phyloP scores from a whole-genome alignment of 2,113 vertebrate species.

The Corynorhinus townsendii region DNA sequence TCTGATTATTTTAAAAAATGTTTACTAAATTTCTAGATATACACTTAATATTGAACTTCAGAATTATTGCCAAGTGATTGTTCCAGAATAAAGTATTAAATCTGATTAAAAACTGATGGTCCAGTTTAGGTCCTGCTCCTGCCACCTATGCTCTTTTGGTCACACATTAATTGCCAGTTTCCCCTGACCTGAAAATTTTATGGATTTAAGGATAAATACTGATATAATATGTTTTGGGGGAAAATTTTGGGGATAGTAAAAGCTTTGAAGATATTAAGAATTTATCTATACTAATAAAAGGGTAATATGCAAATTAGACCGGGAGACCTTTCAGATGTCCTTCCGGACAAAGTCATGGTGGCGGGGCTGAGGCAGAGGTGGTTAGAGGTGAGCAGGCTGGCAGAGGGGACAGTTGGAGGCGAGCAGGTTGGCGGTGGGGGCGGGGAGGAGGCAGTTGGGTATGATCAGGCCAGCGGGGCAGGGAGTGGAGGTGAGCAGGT shows the following conservation, averaged over 20 bases:
- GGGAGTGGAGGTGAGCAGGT: no score
- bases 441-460: no score
- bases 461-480: no score
- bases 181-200: not conserved
- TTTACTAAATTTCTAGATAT: not conserved
- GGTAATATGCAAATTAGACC: no score
- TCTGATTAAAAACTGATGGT: not conserved
- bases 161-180: not conserved
- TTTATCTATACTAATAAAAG: no score
- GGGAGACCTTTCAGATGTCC: no score
- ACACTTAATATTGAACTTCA: not conserved
- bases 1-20: not conserved
- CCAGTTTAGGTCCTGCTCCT: not conserved
- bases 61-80: not conserved
- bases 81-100: not conserved
- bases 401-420: no score
- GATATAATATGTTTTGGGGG: not conserved
- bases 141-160: not conserved
- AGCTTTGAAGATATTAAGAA: not conserved
- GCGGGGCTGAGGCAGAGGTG: no score
- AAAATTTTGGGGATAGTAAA: not conserved
- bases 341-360: no score
- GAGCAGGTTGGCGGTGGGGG: no score
- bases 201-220: not conserved
- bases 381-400: no score